Evolutionary conservation across 2,797 vertebrate genomes (phyloP).

Genomic region (Bradypodion pumilum): DNA sequence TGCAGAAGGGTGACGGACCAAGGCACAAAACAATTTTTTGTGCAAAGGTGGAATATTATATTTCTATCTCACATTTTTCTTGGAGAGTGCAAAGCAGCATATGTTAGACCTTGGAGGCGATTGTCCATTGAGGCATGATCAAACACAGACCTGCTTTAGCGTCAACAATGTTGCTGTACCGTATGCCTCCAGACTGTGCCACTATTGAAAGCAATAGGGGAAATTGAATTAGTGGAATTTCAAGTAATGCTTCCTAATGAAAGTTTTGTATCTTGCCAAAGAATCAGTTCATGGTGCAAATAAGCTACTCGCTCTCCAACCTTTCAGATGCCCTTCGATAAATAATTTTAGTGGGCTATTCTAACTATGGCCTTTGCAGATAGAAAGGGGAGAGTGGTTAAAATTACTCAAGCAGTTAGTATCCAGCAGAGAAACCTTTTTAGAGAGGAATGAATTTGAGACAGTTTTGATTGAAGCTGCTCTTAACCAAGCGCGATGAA

Average conservation of each 20-base stretch:
- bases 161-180: background rate
- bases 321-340: slow-evolving; percentile 39
- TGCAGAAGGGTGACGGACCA: background rate
- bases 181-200: background rate
- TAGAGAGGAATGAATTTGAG: slow-evolving; percentile 63
- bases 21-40: too few species aligned
- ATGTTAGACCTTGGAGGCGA: background rate
- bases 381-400: slow-evolving; percentile 63
- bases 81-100: background rate
- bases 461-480: slow-evolving; percentile 63
- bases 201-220: background rate
- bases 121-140: background rate
- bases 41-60: too few species aligned
- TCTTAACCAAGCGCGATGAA: slow-evolving; percentile 68
- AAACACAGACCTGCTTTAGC: background rate
- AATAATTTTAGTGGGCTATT: slow-evolving; percentile 55
- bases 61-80: background rate
- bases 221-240: background rate
- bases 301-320: slow-evolving; percentile 28
- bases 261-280: slow-evolving; percentile 1
- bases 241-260: background rate
- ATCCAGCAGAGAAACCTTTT: slow-evolving; percentile 67
- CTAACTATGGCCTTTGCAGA: slow-evolving; percentile 55
- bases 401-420: slow-evolving; percentile 59
- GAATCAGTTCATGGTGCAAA: slow-evolving; percentile 3